Evolutionary conservation across 2,113 vertebrate species (phyloP).

Genomic region (Myiagra hebetior): DNA sequence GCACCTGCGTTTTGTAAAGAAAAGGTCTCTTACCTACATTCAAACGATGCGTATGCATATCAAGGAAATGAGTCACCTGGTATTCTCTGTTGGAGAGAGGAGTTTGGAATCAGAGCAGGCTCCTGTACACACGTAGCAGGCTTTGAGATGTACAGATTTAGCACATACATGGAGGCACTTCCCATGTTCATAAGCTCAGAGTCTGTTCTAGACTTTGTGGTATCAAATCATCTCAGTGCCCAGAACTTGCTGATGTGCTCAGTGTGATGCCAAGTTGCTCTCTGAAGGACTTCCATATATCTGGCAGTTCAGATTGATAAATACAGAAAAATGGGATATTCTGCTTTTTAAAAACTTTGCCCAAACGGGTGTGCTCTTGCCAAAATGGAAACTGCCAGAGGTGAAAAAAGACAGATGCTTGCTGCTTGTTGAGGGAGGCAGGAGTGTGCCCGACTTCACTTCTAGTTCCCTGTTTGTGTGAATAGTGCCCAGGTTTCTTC

Average conservation of each 20-base stretch:
- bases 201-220: neutral
- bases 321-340: neutral
- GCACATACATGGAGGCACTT: neutral
- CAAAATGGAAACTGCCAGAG: neutral
- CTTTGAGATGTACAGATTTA: neutral
- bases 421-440: neutral
- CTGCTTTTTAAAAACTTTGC: neutral
- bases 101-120: neutral
- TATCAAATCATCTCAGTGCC: neutral
- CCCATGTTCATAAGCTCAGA: neutral
- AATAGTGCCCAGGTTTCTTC: neutral
- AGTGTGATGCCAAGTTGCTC: neutral
- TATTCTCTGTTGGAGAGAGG: neutral
- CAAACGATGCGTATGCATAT: neutral
- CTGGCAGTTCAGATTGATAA: neutral
- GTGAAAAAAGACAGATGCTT: neutral
- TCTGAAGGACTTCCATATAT: neutral
- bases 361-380: neutral
- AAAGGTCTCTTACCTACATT: neutral
- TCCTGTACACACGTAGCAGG: neutral
- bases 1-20: neutral
- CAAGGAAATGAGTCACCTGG: neutral
- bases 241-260: neutral
- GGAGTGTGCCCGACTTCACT: neutral
- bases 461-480: neutral